Evolutionary conservation across 2,888 invertebrate species (phyloP).

Genomic region (Meta bourneti): DNA sequence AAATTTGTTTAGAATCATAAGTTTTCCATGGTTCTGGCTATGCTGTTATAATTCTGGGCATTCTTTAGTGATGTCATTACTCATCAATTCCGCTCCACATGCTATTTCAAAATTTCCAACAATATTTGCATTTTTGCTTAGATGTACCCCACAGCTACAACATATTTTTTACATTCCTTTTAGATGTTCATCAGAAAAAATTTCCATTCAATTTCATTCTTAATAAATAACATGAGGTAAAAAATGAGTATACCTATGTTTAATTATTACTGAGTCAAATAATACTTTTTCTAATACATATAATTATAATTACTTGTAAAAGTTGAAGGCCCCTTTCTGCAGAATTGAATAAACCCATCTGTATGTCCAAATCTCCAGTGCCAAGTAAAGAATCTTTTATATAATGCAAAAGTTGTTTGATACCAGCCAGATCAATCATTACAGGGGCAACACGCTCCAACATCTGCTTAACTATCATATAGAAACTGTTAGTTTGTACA

Average conservation of each 20-base stretch:
- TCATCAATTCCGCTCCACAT: no score
- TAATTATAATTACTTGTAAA: slow-evolving; percentile 85
- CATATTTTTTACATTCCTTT: no score
- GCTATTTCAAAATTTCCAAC: no score
- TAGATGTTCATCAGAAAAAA: background rate
- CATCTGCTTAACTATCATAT: slow-evolving; percentile 96
- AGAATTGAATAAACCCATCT: slow-evolving; percentile 88
- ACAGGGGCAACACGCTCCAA: slow-evolving; percentile 96
- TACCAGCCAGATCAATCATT: slow-evolving; percentile 94
- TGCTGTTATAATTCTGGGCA: no score
- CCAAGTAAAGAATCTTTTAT: slow-evolving; percentile 78
- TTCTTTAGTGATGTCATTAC: no score
- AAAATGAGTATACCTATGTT: background rate
- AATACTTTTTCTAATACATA: background rate
- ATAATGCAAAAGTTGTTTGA: slow-evolving; percentile 77
- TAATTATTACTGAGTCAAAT: background rate
- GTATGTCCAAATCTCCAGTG: slow-evolving; percentile 78
- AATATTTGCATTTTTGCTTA: no score
- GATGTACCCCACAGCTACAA: no score
- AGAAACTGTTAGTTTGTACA: slow-evolving; percentile 96
- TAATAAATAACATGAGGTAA: background rate
- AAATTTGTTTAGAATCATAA: no score
- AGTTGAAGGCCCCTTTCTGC: slow-evolving; percentile 94
- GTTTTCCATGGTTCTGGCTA: no score
- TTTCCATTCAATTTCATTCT: background rate